These are phyloP conservation scores for Porites australiensis DNA, from an alignment of 64 coral and sea anemone species.

Conservation along the genomic window DNA sequence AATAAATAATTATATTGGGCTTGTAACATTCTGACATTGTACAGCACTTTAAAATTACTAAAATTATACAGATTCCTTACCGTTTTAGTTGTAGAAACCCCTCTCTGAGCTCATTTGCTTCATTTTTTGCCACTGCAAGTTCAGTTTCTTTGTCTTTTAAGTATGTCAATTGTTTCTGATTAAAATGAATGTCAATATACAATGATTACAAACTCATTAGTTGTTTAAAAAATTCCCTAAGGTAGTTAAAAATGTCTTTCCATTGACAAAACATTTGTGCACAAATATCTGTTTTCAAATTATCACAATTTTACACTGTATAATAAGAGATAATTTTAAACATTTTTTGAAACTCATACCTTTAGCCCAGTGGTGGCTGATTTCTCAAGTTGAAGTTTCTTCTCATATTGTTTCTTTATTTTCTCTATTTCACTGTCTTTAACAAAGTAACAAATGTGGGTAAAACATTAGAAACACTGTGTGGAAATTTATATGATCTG, in stretches of 20 bases:
- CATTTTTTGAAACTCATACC: background rate
- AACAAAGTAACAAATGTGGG: background rate
- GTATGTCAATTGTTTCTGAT: slow-evolving; percentile 32
- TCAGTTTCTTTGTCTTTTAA: slow-evolving; percentile 42
- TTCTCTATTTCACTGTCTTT: slow-evolving; percentile 3
- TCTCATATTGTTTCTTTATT: slow-evolving; percentile 11
- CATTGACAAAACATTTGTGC: no score
- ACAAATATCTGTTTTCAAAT: no score
- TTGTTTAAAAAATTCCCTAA: no score
- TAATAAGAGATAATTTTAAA: no score
- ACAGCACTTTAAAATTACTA: no score
- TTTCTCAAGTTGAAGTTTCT: slow-evolving; percentile 44
- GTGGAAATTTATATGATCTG: no score
- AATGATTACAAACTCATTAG: no score
- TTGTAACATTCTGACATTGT: no score
- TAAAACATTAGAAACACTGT: background rate
- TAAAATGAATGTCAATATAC: background rate
- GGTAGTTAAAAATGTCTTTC: no score
- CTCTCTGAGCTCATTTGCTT: slow-evolving; percentile 14
- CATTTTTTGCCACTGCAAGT: slow-evolving; percentile 35
- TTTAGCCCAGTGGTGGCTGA: slow-evolving; percentile 32
- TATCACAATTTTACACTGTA: no score
- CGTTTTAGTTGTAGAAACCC: slow-evolving; percentile 26
- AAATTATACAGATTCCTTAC: background rate
- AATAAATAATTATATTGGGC: no score